Evolutionary conservation across 1,140 invertebrate genomes (phyloP).

Genomic region (Drosophila watanabei): DNA sequence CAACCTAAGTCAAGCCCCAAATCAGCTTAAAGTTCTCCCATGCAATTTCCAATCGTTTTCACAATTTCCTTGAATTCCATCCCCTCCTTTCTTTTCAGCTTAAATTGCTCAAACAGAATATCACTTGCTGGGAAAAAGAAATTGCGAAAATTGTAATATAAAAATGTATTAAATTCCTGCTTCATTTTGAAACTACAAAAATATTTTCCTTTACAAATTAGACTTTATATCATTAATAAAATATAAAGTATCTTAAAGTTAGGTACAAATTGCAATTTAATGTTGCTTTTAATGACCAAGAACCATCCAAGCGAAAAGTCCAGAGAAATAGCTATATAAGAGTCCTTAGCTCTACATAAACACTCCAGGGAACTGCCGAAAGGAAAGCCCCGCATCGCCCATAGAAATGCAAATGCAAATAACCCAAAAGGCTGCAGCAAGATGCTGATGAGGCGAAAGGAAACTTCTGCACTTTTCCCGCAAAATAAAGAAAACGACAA

Average conservation of each 20-base stretch:
- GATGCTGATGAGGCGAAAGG: constrained; percentile 27
- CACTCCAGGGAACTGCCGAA: constrained; percentile 48
- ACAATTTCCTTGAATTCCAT: constrained; percentile 9
- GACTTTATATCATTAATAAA: neutral
- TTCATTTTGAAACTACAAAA: neutral
- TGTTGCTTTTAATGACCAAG: constrained; percentile 4
- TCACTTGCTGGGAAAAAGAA: neutral
- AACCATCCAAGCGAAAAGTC: neutral
- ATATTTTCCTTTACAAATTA: neutral
- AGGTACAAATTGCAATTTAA: neutral
- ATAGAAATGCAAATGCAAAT: constrained; percentile 62
- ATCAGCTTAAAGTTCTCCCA: constrained; percentile 27
- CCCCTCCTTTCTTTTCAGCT: neutral
- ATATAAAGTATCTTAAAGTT: neutral
- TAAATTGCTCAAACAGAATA: constrained; percentile 5
- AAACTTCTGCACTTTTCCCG: constrained; percentile 21
- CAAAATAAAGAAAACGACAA: neutral
- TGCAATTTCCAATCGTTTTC: constrained; percentile 14
- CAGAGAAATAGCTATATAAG: constrained; percentile 5
- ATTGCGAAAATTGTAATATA: neutral
- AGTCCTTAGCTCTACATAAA: constrained; percentile 41
- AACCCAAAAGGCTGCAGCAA: constrained; percentile 33
- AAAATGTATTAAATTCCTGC: neutral
- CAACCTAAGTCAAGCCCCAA: constrained; percentile 11
- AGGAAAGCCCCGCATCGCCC: constrained; percentile 27